These are phyloP conservation scores for Samia ricini DNA, from an alignment of 1,140 invertebrate species.

Conservation along the genomic window DNA sequence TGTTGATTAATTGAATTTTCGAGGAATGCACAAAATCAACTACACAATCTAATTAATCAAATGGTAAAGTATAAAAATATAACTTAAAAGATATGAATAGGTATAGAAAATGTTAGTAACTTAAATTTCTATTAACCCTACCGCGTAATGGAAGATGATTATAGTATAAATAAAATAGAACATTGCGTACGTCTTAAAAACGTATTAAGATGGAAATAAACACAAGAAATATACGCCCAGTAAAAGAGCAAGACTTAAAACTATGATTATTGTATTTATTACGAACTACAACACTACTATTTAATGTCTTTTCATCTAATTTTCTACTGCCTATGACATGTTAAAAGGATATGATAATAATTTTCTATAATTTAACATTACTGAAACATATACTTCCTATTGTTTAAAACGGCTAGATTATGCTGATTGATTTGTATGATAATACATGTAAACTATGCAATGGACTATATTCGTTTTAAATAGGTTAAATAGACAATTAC, in stretches of 20 bases:
- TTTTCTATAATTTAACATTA: slow-evolving; percentile 31
- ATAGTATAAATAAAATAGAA: neutral
- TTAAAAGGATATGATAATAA: slow-evolving; percentile 32
- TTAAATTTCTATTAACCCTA: neutral
- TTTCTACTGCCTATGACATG: slow-evolving; percentile 60
- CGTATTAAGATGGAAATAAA: neutral
- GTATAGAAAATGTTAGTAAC: too few species aligned
- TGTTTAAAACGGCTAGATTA: neutral
- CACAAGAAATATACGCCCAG: slow-evolving; percentile 19
- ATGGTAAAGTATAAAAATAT: neutral
- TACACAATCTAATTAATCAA: neutral
- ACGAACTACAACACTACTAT: slow-evolving; percentile 38
- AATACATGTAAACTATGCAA: neutral
- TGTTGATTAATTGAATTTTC: neutral
- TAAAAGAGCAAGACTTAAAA: slow-evolving; percentile 38
- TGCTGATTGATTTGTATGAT: neutral
- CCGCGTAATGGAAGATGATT: neutral
- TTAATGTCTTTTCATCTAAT: slow-evolving; percentile 47
- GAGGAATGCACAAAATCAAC: neutral
- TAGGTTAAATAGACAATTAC: neutral
- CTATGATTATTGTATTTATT: slow-evolving; percentile 29
- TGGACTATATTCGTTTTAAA: neutral
- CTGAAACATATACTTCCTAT: slow-evolving; percentile 19
- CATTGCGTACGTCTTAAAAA: neutral
- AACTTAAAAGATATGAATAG: too few species aligned